Evolutionary conservation across 1,140 invertebrate species (phyloP).

Genomic region (Ganaspis sp.): DNA sequence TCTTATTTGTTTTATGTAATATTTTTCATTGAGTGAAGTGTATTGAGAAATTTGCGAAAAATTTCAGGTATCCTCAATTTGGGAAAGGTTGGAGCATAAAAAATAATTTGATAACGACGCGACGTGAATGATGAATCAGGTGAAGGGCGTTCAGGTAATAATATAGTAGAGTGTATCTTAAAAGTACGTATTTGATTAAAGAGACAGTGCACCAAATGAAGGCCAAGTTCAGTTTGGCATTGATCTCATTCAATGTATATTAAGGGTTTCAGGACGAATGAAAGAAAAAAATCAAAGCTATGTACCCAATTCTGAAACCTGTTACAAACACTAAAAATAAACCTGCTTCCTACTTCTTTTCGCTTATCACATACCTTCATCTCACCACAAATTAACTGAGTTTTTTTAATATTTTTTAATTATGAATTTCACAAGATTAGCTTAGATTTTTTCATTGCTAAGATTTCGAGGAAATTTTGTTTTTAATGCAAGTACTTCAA

Average conservation of each 20-base stretch:
- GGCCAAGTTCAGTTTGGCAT: slow-evolving; percentile 20
- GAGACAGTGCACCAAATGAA: background rate
- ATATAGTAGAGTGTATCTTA: background rate
- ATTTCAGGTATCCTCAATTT: background rate
- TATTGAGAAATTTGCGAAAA: no score
- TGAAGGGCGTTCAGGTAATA: slow-evolving; percentile 24
- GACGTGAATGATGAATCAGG: background rate
- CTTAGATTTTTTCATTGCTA: no score
- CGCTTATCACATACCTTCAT: background rate
- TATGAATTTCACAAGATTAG: no score
- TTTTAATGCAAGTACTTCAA: no score
- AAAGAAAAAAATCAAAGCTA: background rate
- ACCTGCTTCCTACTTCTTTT: background rate
- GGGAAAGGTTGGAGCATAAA: background rate
- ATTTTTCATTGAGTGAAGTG: no score
- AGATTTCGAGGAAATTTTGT: no score
- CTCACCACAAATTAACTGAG: background rate
- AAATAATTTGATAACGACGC: slow-evolving; percentile 3
- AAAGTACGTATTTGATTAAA: background rate
- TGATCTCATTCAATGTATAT: background rate
- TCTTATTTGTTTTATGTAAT: no score
- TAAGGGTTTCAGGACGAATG: background rate
- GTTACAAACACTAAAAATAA: background rate
- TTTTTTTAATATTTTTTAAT: no score
- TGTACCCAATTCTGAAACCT: background rate